These are phyloP conservation scores for Plecotus auritus DNA, from an alignment of 2,113 vertebrate genomes.

Conservation along the genomic window DNA sequence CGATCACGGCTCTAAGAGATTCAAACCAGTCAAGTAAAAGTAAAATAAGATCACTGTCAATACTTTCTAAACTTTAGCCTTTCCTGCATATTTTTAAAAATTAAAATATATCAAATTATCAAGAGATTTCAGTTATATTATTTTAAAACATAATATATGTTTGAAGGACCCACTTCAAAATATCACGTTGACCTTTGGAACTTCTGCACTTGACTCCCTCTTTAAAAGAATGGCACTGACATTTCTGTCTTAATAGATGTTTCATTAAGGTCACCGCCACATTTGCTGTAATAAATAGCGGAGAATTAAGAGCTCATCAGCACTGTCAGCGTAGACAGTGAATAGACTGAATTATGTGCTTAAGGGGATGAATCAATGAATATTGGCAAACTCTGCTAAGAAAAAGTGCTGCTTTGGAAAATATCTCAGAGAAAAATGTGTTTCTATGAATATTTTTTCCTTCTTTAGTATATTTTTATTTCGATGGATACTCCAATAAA, in stretches of 20 bases:
- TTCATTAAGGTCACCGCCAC: constrained; percentile 79
- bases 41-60: background rate
- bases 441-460: constrained; percentile 42
- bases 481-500: constrained; percentile 46
- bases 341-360: constrained; percentile 76
- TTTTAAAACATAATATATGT: constrained; percentile 60
- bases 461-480: constrained; percentile 5
- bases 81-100: background rate
- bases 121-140: constrained; percentile 19
- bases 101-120: constrained; percentile 45
- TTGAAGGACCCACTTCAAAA: constrained; percentile 58
- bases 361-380: constrained; percentile 74
- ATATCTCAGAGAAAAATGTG: background rate
- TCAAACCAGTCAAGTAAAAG: background rate
- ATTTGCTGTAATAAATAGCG: constrained; percentile 77
- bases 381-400: constrained; percentile 71
- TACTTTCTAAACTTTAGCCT: background rate
- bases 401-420: constrained; percentile 53
- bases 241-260: constrained; percentile 75
- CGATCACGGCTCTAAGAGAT: background rate
- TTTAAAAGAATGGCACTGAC: constrained; percentile 76
- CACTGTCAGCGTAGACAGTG: constrained; percentile 63
- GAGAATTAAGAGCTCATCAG: constrained; percentile 81
- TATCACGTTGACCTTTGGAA: constrained; percentile 71
- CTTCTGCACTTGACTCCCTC: constrained; percentile 61